A percentile compares a stretch with the other conserved stretches of the same genome.
These are phyloP conservation scores for Salvelinus namaycush DNA, from an alignment of 2,113 vertebrate species.

Conservation along the genomic window DNA sequence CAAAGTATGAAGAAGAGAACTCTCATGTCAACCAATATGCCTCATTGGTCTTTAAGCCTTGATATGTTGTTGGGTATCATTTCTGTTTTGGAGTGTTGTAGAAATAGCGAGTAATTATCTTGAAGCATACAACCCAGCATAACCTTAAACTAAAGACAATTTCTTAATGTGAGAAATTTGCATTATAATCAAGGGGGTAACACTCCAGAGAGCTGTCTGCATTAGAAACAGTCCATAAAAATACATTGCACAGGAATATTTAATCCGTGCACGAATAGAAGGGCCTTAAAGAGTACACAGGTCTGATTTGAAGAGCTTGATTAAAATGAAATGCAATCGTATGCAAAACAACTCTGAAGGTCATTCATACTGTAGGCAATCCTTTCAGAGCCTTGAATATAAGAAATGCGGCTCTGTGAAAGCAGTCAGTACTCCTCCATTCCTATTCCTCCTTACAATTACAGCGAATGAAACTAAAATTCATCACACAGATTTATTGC, in stretches of 20 bases:
- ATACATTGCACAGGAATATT: constrained; percentile 35
- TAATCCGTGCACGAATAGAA: constrained; percentile 39
- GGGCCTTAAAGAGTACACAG: constrained; percentile 38
- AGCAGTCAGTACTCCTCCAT: background rate
- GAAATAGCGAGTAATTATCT: constrained; percentile 33
- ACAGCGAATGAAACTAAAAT: constrained; percentile 12
- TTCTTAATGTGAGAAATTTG: constrained; percentile 39
- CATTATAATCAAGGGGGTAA: constrained; percentile 43
- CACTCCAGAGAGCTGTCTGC: constrained; percentile 29
- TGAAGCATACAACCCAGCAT: constrained; percentile 27
- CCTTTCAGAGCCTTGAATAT: constrained; percentile 12
- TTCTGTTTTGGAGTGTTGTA: constrained; percentile 9
- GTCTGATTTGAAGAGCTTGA: constrained; percentile 34
- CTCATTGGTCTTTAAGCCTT: background rate
- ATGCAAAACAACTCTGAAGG: constrained; percentile 31
- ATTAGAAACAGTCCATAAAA: constrained; percentile 28
- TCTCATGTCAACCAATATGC: background rate
- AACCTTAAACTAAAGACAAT: constrained; percentile 42
- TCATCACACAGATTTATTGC: constrained; percentile 11
- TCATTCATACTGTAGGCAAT: constrained; percentile 13
- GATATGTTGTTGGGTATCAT: background rate
- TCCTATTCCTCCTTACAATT: background rate
- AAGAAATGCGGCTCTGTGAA: background rate
- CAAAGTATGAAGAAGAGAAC: too few relatives aligned
- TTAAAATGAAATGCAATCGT: constrained; percentile 17